Evolutionary conservation across 2,797 vertebrate species (phyloP).

Genomic region (Coregonus sp.): DNA sequence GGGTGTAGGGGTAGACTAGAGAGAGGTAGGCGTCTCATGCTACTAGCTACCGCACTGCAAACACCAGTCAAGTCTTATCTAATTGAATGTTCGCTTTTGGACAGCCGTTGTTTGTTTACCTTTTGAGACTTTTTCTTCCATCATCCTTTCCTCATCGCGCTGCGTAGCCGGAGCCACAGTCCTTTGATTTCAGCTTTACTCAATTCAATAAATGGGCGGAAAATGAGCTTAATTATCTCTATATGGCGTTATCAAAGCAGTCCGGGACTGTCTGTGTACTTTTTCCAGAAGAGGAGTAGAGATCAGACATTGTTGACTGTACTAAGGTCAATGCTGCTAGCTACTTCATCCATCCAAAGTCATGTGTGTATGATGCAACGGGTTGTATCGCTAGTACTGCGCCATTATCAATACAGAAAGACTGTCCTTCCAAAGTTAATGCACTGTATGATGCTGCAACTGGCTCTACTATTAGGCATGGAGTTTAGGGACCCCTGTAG

Average conservation of each 20-base stretch:
- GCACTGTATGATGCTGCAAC: no score
- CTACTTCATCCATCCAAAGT: not conserved
- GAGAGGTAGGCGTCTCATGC: not conserved
- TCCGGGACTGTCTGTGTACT: not conserved
- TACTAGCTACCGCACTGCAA: slow-evolving; percentile 8
- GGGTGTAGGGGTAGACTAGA: not conserved
- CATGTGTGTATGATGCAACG: not conserved
- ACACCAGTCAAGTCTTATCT: slow-evolving; percentile 16
- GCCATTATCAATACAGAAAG: no score
- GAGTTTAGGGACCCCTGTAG: not conserved
- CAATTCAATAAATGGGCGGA: not conserved
- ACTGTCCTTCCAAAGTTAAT: no score
- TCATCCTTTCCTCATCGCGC: not conserved
- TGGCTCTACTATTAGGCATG: not conserved
- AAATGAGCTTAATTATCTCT: slow-evolving; percentile 6
- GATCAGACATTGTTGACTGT: not conserved
- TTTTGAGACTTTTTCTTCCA: not conserved
- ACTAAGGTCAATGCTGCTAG: not conserved
- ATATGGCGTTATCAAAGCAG: not conserved
- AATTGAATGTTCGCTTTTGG: slow-evolving; percentile 19
- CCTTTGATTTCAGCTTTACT: slow-evolving; percentile 9
- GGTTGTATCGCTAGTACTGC: no score
- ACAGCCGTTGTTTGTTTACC: not conserved
- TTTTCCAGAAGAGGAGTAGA: not conserved
- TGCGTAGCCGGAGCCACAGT: not conserved